Percentiles rank a stretch among this genome's conserved stretches.
These are phyloP conservation scores for Brachionus asplanchnoidis DNA, from an alignment of 1,140 invertebrate genomes.

Conservation along the genomic window DNA sequence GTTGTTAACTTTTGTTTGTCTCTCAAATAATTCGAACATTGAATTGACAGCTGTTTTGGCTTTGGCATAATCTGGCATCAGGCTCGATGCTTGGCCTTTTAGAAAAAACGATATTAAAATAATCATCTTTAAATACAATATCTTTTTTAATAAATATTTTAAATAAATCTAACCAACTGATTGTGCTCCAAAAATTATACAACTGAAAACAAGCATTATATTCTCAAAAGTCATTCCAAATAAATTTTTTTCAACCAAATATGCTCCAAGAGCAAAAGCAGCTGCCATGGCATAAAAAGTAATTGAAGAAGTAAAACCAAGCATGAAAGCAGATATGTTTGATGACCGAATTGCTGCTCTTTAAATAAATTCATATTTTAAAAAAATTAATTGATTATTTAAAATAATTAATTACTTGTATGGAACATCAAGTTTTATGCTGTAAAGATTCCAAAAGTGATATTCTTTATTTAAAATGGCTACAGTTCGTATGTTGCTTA, in stretches of 20 bases:
- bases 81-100: conserved; percentile 65
- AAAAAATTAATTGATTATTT: background rate
- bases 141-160: background rate
- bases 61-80: conserved; percentile 76
- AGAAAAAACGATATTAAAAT: background rate
- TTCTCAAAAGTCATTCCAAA: conserved; percentile 22
- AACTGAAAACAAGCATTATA: conserved; percentile 41
- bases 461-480: conserved; percentile 58
- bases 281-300: conserved; percentile 38
- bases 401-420: background rate
- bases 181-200: conserved; percentile 13
- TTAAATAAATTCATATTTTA: background rate
- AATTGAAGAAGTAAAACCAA: conserved; percentile 30
- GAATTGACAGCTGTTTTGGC: conserved; percentile 72
- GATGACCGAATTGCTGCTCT: conserved; percentile 26
- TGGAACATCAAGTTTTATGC: conserved; percentile 42
- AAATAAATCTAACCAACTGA: background rate
- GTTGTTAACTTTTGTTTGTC: conserved; percentile 29
- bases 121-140: background rate
- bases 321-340: conserved; percentile 19
- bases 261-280: conserved; percentile 4
- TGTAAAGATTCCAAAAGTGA: conserved; percentile 54
- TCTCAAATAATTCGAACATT: conserved; percentile 48
- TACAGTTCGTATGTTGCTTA: conserved; percentile 62
- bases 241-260: conserved; percentile 19